Evolutionary conservation across 1,140 invertebrate genomes (phyloP).

Genomic region (Diprion similis): DNA sequence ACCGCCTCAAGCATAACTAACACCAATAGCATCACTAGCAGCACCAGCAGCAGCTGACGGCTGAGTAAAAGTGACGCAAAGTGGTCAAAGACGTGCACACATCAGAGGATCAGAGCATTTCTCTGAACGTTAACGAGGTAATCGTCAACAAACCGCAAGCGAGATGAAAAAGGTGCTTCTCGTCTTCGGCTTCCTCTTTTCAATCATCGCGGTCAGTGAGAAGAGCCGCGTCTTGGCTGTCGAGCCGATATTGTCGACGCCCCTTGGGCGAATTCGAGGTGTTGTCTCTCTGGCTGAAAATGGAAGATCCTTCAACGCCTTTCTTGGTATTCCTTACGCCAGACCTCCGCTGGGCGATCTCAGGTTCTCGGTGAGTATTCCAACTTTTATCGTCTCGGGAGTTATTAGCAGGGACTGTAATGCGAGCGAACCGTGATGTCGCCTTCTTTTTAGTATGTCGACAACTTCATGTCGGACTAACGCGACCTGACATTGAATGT

Average conservation of each 20-base stretch:
- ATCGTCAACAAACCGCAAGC: neutral
- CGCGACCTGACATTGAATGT: too few species aligned
- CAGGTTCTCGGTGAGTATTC: constrained; percentile 51
- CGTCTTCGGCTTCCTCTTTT: neutral
- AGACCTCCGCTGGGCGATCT: constrained; percentile 55
- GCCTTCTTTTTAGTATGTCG: too few species aligned
- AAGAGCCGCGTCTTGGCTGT: neutral
- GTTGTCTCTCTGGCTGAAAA: constrained; percentile 22
- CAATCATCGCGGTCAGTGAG: neutral
- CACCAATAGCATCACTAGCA: neutral
- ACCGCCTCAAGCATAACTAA: too few species aligned
- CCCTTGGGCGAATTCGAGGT: constrained; percentile 25
- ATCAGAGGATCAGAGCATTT: too few species aligned
- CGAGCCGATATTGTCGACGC: neutral
- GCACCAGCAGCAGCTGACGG: neutral
- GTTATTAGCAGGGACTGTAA: too few species aligned
- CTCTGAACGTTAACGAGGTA: too few species aligned
- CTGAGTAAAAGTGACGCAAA: neutral
- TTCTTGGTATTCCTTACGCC: constrained; percentile 60
- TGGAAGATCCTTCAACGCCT: constrained; percentile 42
- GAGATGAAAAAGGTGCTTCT: neutral
- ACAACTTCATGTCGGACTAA: neutral
- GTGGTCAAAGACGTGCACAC: neutral
- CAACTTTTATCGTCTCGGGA: neutral
- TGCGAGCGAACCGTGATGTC: too few species aligned